These are phyloP conservation scores for Hirtodrosophila alboralis DNA, from an alignment of 2,888 invertebrate species.

Conservation along the genomic window DNA sequence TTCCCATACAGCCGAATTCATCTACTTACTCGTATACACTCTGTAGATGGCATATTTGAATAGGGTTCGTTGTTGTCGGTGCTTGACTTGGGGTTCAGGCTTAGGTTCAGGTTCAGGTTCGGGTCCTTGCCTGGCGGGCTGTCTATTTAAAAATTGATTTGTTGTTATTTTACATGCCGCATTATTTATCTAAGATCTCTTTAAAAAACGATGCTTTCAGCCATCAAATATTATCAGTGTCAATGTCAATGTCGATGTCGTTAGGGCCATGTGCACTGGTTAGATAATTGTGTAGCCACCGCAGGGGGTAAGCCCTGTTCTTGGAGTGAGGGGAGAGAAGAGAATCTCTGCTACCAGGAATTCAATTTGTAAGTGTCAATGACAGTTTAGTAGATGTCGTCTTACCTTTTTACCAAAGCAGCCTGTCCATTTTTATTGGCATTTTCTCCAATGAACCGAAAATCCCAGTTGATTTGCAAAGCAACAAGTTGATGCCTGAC, in stretches of 20 bases:
- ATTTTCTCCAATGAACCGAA: slow-evolving; percentile 67
- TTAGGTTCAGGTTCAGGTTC: too few species aligned
- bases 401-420: slow-evolving; percentile 13
- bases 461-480: slow-evolving; percentile 69
- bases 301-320: neutral
- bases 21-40: neutral
- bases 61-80: slow-evolving; percentile 65
- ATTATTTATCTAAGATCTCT: slow-evolving; percentile 68
- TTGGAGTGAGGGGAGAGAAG: neutral
- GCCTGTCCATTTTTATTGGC: slow-evolving; percentile 57
- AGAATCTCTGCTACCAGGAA: slow-evolving; percentile 44
- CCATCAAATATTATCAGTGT: slow-evolving; percentile 40
- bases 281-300: slow-evolving; percentile 58
- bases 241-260: slow-evolving; percentile 6
- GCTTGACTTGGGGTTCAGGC: slow-evolving; percentile 27
- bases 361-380: slow-evolving; percentile 76
- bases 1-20: slow-evolving; percentile 4
- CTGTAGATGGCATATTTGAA: slow-evolving; percentile 61
- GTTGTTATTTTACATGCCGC: slow-evolving; percentile 77
- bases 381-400: slow-evolving; percentile 61
- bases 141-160: slow-evolving; percentile 78
- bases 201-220: slow-evolving; percentile 36
- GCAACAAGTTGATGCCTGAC: slow-evolving; percentile 64
- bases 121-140: slow-evolving; percentile 17
- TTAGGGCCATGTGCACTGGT: slow-evolving; percentile 20